phyloP scores from a whole-genome alignment of 2,113 vertebrate genomes.

The Chaetorhynchus papuensis region DNA sequence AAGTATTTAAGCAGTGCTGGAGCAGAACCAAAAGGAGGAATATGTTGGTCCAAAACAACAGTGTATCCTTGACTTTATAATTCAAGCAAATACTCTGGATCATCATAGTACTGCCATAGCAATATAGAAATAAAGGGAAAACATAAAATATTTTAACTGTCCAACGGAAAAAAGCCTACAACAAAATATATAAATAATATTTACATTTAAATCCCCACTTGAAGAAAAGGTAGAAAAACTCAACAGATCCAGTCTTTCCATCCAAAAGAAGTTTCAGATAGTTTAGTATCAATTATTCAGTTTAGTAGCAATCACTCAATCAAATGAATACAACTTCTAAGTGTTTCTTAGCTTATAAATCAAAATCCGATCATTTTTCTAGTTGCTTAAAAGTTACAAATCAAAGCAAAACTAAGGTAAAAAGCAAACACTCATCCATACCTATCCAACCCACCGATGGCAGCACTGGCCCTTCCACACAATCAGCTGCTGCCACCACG shows the following conservation, averaged over 20 bases:
- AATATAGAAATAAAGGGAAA: background rate
- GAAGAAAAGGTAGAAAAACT: background rate
- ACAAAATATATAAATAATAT: background rate
- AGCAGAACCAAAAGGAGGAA: background rate
- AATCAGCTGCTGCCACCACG: accelerated
- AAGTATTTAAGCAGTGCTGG: background rate
- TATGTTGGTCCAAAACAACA: background rate
- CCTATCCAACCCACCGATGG: background rate
- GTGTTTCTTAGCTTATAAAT: background rate
- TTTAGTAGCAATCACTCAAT: background rate
- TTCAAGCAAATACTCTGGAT: background rate
- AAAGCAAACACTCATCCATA: background rate
- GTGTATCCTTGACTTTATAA: background rate
- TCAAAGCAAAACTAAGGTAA: background rate
- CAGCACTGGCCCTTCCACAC: background rate
- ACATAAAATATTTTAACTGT: background rate
- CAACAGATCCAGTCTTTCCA: background rate
- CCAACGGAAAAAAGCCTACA: background rate
- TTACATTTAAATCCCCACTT: background rate
- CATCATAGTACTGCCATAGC: background rate
- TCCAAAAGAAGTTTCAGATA: background rate
- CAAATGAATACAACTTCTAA: background rate
- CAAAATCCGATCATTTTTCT: background rate
- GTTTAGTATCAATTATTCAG: background rate
- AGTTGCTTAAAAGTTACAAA: background rate